Base-by-base conservation (phyloP, 53 echinoderm and acorn worm species). In the Apostichopus leukothele region DNA sequence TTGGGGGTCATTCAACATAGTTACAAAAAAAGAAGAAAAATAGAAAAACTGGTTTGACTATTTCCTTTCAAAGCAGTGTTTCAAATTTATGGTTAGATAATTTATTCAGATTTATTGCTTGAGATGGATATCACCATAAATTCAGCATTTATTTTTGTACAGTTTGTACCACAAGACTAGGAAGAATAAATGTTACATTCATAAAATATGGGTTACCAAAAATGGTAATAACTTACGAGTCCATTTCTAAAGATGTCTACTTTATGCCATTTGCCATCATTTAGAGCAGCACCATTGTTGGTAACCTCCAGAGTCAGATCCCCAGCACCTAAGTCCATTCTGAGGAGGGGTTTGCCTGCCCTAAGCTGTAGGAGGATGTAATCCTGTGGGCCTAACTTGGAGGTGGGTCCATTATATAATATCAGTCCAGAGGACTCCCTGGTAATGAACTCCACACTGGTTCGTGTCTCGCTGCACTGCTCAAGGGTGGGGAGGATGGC, bases 351-450 rank as follows among this genome's bases (percentile, higher is more conserved):
- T 71, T 88, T 90, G 23, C 92, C 92, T 27, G 52, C 74, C 9
- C 75, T 86, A 86, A 99, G 89, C 88, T 99, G 94, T 3, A 99
- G 76, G 12, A 95, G 91, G 53, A 99, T 96, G 79, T 93, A 91
- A 60, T 99, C 99, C 26, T 84, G 61, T 7, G 99, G 93, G 78
- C 93, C 91, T 10, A 83, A 22, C 0, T 86, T 67, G 5, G 89
- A 90, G 80, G 96, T 93, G 39, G 99, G 99, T 12, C 99, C 99
- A 61, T 99, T 99, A 92, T 99, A 99, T 50, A 99, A 79, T 73
- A 99, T 90, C 50, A 92, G 88, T 5, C 99, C 99, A n/a, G 90
- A 83, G n/a, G 86, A n/a, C 8, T 10, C 6, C 23, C 87, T 67
- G 5, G 99, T 99, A 93, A 99, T 94, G 87, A 99, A 96, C 90